Evolutionary conservation across 2,113 vertebrate genomes (phyloP).

Genomic region (Ia io): DNA sequence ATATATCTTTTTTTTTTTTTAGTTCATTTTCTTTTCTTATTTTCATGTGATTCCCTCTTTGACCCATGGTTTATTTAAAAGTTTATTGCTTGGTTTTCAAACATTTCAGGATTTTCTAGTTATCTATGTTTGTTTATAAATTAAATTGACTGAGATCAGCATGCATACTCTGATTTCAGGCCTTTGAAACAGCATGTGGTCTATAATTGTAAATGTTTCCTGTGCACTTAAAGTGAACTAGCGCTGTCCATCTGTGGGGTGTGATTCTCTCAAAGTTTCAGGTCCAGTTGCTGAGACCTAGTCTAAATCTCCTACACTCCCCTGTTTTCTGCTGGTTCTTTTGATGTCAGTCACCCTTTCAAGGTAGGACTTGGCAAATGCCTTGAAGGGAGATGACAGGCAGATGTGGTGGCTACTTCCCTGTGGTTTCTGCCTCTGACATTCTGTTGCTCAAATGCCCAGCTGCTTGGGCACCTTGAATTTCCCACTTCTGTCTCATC

Average conservation of each 20-base stretch:
- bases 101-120: too few relatives aligned
- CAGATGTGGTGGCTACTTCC: background rate
- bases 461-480: background rate
- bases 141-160: background rate
- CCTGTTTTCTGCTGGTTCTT: too few relatives aligned
- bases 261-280: background rate
- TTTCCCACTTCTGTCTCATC: background rate
- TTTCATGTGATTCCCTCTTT: background rate
- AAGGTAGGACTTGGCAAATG: background rate
- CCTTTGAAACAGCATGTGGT: background rate
- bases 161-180: background rate
- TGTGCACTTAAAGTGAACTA: background rate
- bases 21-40: background rate
- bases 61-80: background rate
- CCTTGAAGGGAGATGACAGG: background rate
- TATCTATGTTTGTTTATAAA: background rate
- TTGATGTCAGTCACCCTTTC: background rate
- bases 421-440: background rate
- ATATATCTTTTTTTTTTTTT: background rate
- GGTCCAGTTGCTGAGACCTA: background rate
- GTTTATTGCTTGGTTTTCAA: background rate
- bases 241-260: background rate
- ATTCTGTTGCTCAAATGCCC: background rate
- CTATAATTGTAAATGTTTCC: background rate
- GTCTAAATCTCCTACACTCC: background rate